A percentile compares a stretch with the other conserved stretches of the same genome.
phyloP scores from a whole-genome alignment of 2,113 vertebrate genomes.

The Brachyhypopomus occidentalis region DNA sequence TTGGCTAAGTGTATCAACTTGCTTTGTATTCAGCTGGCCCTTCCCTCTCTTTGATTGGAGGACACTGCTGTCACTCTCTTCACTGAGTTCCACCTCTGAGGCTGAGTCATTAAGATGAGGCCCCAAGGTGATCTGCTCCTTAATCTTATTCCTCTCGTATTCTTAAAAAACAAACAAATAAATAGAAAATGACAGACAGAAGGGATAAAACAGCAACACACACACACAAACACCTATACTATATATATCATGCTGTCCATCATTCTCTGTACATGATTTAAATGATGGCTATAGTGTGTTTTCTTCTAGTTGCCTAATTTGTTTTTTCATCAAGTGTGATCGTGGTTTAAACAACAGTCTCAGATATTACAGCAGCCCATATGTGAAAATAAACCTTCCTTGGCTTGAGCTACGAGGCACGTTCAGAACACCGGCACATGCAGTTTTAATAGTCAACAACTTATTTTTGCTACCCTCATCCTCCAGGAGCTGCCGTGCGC shows the following conservation, averaged over 20 bases:
- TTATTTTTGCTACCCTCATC: not conserved
- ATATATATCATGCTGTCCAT: not conserved
- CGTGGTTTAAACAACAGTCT: not conserved
- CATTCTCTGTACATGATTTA: no score
- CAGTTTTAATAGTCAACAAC: not conserved
- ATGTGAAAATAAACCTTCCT: not conserved
- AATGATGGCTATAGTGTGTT: no score
- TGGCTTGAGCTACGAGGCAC: not conserved
- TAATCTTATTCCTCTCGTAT: slow-evolving; percentile 65
- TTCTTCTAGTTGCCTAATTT: no score
- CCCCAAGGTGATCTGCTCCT: slow-evolving; percentile 60
- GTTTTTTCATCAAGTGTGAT: no score
- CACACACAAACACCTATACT: not conserved
- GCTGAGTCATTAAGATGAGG: slow-evolving; percentile 28
- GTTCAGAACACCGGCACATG: not conserved
- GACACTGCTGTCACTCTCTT: slow-evolving; percentile 70
- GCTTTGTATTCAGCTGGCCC: not conserved
- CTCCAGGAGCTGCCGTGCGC: not conserved
- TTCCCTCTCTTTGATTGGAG: not conserved
- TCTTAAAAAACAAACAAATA: slow-evolving; percentile 55
- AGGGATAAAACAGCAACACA: not conserved
- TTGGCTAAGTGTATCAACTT: slow-evolving; percentile 29
- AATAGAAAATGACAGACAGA: not conserved
- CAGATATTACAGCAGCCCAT: not conserved
- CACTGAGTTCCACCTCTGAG: slow-evolving; percentile 74